Conservation (phyloP, 2,113 vertebrate genomes). For the Rhinopomastus cyanomelas region DNA sequence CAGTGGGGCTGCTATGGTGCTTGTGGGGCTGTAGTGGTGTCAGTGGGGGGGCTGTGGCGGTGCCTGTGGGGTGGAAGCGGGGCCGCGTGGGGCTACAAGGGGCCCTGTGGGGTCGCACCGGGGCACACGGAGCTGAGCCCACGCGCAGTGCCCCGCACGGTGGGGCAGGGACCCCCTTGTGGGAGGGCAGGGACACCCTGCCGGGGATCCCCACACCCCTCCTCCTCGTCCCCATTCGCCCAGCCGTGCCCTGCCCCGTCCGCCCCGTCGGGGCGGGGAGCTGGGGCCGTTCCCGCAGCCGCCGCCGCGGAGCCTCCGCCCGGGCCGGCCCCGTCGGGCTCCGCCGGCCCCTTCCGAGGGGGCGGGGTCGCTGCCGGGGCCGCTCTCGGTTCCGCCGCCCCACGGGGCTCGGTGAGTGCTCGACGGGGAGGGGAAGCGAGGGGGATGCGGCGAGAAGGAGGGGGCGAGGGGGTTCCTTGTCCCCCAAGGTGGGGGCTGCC, state of each 20-base stretch:
- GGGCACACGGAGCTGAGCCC: too few relatives aligned
- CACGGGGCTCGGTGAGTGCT: background rate
- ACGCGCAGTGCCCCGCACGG: too few relatives aligned
- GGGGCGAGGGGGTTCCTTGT: too few relatives aligned
- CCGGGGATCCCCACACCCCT: too few relatives aligned
- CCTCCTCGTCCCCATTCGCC: too few relatives aligned
- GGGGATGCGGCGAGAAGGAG: background rate
- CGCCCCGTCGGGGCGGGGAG: background rate
- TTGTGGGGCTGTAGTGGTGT: too few relatives aligned
- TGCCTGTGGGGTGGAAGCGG: too few relatives aligned
- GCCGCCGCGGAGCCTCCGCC: background rate
- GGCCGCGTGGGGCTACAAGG: fast-evolving
- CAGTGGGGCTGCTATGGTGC: too few relatives aligned
- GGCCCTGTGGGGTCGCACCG: too few relatives aligned
- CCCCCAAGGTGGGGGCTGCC: background rate
- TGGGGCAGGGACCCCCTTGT: background rate
- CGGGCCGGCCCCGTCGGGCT: background rate
- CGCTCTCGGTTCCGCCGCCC: background rate
- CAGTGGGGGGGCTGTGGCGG: too few relatives aligned
- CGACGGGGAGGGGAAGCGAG: background rate
- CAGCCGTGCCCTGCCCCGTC: background rate
- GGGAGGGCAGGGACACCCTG: background rate
- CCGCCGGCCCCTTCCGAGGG: constrained; percentile 2
- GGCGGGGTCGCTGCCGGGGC: background rate
- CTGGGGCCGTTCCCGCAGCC: background rate